These are phyloP conservation scores for Tridacna crocea DNA, from an alignment of 2,888 invertebrate species.

Conservation along the genomic window DNA sequence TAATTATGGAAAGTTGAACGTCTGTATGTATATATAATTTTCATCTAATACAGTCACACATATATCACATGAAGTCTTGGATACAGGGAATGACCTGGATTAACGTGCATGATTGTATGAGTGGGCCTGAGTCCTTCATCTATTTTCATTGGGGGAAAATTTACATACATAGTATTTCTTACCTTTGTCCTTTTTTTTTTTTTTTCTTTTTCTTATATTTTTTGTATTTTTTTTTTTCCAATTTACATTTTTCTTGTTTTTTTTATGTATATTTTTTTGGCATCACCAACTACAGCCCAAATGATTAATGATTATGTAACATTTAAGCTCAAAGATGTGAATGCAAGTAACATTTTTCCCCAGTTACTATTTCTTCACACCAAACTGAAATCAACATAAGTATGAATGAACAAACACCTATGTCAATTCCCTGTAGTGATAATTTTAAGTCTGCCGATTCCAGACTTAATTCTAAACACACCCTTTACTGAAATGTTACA, in stretches of 20 bases:
- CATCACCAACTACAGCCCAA: conserved; percentile 8
- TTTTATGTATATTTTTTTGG: conserved; percentile 11
- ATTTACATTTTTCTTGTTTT: conserved; percentile 7
- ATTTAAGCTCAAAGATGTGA: background rate
- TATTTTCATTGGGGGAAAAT: conserved; percentile 19
- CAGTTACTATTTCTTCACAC: background rate
- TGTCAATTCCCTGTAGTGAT: too few relatives aligned
- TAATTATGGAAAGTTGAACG: background rate
- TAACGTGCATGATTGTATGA: conserved; percentile 35
- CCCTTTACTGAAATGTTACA: conserved; percentile 1
- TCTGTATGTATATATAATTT: background rate
- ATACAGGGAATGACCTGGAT: conserved; percentile 59
- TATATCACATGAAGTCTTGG: conserved; percentile 46
- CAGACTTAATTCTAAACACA: conserved; percentile 21
- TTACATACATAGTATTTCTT: conserved; percentile 2
- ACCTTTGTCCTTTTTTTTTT: conserved; percentile 22
- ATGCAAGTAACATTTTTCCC: conserved; percentile 1
- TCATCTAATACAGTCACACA: conserved; percentile 4
- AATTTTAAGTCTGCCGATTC: conserved; percentile 22
- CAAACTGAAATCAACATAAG: background rate
- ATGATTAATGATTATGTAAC: conserved; percentile 17
- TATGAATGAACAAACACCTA: background rate
- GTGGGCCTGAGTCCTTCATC: conserved; percentile 25
- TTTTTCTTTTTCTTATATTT: conserved; percentile 27
- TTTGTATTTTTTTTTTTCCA: conserved; percentile 3